Base-by-base conservation (phyloP, 2,797 vertebrate genomes). In the Danio kyathit region DNA sequence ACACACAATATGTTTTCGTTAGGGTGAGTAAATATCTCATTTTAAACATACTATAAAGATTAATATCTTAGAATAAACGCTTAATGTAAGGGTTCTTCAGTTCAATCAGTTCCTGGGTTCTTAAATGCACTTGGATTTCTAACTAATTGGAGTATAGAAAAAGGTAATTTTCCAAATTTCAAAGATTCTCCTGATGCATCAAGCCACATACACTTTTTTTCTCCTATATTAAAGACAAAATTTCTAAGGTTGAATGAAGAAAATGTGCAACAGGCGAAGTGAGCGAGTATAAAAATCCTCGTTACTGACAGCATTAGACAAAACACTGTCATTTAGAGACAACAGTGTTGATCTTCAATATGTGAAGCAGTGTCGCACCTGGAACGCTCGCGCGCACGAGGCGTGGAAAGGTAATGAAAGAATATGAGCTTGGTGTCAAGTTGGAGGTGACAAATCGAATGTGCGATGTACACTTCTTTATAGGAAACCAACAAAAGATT, bases 191-290 rank as follows among this genome's bases (percentile, higher is more conserved):
- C 48, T 16, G 7, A 57, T 56, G 40, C 11, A 16, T 12, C 9
- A 56, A 71, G 54, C 10, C n/a, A 19, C 14, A 19, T 54, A 43
- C 0, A 1, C 0, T 2, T 69, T 48, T 29, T 71, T 71, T 49
- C 16, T 40, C 11, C 6, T 66, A 8, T 29, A 40, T 7, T 40
- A 5, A 65, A 44, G 41, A 7, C 5, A 19, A 48, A 19, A 72
- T 72, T 41, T 11, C 41, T 38, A n/a, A 11, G 4, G 40, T 5
- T 4, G 43, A 19, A 14, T 48, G 1, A 9, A 16, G 13, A 71
- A 60, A 61, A 2, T 43, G 66, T 64, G 46, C 76, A 79, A 71
- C 46, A 71, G 57, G 76, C 40, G 9, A 51, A 7, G 29, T 29
- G 29, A 29, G 7, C 40, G 5, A 38, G 16, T 61, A 40, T 5